Base-by-base conservation (phyloP, 2,888 invertebrate genomes). In the Eristalis intricaria region DNA sequence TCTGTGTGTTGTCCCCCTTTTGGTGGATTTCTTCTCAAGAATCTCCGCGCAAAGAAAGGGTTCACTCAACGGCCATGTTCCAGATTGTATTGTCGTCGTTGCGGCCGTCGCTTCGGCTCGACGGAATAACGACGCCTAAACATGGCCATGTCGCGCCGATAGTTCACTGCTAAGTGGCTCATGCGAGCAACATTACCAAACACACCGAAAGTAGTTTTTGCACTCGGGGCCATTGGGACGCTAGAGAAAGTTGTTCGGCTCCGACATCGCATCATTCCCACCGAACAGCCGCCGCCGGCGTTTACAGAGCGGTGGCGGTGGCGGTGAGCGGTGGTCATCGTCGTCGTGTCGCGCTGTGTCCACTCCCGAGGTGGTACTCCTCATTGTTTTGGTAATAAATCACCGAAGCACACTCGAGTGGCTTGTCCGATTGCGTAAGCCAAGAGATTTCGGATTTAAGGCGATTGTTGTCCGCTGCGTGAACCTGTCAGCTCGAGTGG, bases 141-240 rank as follows among this genome's bases (percentile, higher is more conserved):
- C 65, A 65, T 60, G 71, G 56, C 26, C 40, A 29, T 11, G 32
- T 50, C n/a, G 68, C 78, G 73, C 69, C 32, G 56, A 84, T 80
- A 80, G 70, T 75, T 79, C 64, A 81, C 81, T 58, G 43, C 32
- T 56, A 50, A 74, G 58, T 74, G 64, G 74, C 29, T 66, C 22
- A 63, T 84, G 56, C 19, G n/a, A 22, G 84, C 50, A 50, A 19
- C 19, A 81, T 85, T 85, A 74, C 77, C 68, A 64, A 38, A 35
- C n/a, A 32, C 64, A 70, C 64, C 78, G 75, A 83, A 86, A 86
- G 86, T 86, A 75, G 86, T 82, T 83, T 78, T 83, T 63, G 83
- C 78, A 75, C 86, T 86, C 56, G 82, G 56, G 86, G 86, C 83
- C 60, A 75, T 82, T 82, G 82, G 60, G 40, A 77, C 82, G 77